Conservation (phyloP, 2,888 invertebrate genomes). For the Napeogenes sylphis region DNA sequence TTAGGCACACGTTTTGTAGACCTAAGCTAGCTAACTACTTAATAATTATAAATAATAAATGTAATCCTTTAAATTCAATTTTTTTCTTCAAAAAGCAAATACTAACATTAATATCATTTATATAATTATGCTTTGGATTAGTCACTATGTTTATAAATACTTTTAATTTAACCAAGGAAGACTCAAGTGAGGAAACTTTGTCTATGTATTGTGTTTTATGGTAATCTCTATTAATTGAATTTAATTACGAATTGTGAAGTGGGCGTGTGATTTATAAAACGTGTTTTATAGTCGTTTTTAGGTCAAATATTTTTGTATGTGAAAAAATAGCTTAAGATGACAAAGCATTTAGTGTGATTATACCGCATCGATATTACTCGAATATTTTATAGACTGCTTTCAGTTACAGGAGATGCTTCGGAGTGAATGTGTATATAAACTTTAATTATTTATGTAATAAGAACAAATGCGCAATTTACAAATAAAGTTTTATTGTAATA, state of each 20-base stretch:
- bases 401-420: slow-evolving; percentile 62
- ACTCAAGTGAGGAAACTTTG: slow-evolving; percentile 9
- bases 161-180: not conserved
- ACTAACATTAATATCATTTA: not conserved
- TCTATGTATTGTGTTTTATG: slow-evolving; percentile 13
- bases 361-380: slow-evolving; percentile 37
- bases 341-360: slow-evolving; percentile 60
- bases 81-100: slow-evolving; percentile 13
- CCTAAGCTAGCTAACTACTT: slow-evolving; percentile 26
- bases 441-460: slow-evolving; percentile 60
- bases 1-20: slow-evolving; percentile 26
- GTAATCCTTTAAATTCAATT: slow-evolving; percentile 17
- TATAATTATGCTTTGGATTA: not conserved
- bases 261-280: slow-evolving; percentile 38
- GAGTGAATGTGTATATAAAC: slow-evolving; percentile 66
- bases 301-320: slow-evolving; percentile 74
- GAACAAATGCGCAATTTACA: slow-evolving; percentile 63
- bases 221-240: slow-evolving; percentile 12
- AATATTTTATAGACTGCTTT: slow-evolving; percentile 66
- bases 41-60: slow-evolving; percentile 17
- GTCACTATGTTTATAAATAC: slow-evolving; percentile 5
- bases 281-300: slow-evolving; percentile 67
- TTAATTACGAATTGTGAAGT: slow-evolving; percentile 30
- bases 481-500: slow-evolving; percentile 65
- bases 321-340: slow-evolving; percentile 60